A percentile compares a stretch with the other conserved stretches of the same genome.
These are phyloP conservation scores for Mycalesis mineus DNA, from an alignment of 2,888 invertebrate genomes.

Conservation along the genomic window DNA sequence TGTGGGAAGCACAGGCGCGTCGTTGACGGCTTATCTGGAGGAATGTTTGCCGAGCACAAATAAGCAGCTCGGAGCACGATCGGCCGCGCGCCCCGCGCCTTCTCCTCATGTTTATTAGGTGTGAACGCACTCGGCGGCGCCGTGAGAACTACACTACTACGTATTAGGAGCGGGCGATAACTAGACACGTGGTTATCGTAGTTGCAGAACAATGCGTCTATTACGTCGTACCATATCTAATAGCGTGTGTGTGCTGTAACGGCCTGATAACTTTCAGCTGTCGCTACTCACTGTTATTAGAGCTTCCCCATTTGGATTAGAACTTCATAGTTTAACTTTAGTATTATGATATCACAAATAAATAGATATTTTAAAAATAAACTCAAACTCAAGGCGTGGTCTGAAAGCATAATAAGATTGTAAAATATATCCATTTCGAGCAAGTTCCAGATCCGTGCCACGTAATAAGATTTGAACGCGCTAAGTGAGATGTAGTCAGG, in stretches of 20 bases:
- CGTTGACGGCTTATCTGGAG: constrained; percentile 68
- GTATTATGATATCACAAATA: background rate
- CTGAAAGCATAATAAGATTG: background rate
- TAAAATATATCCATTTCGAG: background rate
- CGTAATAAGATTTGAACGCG: constrained; percentile 30
- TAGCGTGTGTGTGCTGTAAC: background rate
- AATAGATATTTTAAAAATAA: background rate
- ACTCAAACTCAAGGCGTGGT: background rate
- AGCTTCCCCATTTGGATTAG: background rate
- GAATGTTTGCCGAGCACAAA: constrained; percentile 68
- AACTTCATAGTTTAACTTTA: background rate
- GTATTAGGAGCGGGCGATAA: constrained; percentile 55
- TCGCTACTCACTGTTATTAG: background rate
- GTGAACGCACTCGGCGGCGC: constrained; percentile 62
- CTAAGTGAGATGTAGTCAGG: constrained; percentile 36
- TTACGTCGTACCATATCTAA: constrained; percentile 12
- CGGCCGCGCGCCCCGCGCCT: constrained; percentile 39
- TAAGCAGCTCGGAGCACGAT: constrained; percentile 51
- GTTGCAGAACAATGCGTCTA: constrained; percentile 45
- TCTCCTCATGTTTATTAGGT: constrained; percentile 54
- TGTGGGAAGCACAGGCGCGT: constrained; percentile 72
- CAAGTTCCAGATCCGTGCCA: background rate
- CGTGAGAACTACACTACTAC: constrained; percentile 63
- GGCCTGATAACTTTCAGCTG: constrained; percentile 3
- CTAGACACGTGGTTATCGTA: constrained; percentile 59